Percentiles rank a stretch among this genome's conserved stretches.
Conservation (phyloP, 1,140 invertebrate species). For the Drosophila grimshawi region DNA sequence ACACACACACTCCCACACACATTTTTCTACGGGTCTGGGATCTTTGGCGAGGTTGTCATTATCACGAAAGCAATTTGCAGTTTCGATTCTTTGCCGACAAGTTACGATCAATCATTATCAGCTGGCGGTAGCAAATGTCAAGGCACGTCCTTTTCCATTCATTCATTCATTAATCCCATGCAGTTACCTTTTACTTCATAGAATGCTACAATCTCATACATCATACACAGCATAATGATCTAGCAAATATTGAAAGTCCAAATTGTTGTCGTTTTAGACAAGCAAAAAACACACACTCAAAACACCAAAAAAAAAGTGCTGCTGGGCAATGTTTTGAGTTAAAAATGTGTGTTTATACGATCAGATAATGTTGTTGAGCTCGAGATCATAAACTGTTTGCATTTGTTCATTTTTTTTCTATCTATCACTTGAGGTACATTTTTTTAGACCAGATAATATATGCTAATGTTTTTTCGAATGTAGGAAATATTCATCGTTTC, state of each 20-base stretch:
- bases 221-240: constrained; percentile 54
- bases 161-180: constrained; percentile 14
- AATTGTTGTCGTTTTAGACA: constrained; percentile 10
- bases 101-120: constrained; percentile 67
- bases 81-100: constrained; percentile 11
- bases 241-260: constrained; percentile 44
- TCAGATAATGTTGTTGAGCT: constrained; percentile 19
- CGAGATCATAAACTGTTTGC: neutral
- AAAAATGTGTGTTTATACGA: constrained; percentile 17
- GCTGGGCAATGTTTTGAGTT: constrained; percentile 36
- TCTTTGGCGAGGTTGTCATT: constrained; percentile 62
- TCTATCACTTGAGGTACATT: too few relatives aligned
- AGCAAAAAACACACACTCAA: neutral
- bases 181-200: constrained; percentile 19
- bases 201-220: constrained; percentile 49
- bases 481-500: too few relatives aligned
- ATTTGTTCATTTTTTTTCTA: neutral
- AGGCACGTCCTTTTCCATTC: constrained; percentile 65
- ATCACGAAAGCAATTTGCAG: constrained; percentile 64
- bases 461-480: too few relatives aligned
- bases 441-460: too few relatives aligned
- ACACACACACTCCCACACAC: constrained; percentile 12
- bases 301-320: constrained; percentile 4
- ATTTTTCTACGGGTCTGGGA: neutral
- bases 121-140: constrained; percentile 68